Evolutionary conservation across 2,113 vertebrate genomes (phyloP), one percentile per base, ranked within the genome.

Genomic region (Pelodiscus sinensis): DNA sequence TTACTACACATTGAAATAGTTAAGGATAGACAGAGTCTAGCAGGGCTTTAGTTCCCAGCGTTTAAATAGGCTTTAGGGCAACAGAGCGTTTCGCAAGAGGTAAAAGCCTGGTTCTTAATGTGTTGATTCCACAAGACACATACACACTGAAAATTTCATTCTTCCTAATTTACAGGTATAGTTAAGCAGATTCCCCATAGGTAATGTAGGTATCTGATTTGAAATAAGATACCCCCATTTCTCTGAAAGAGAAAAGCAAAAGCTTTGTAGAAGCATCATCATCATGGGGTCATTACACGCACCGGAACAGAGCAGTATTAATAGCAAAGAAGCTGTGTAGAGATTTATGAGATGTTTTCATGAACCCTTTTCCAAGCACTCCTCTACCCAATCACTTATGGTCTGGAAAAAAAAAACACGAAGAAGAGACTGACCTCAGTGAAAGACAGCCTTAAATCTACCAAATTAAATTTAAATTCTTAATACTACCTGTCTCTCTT

Each of bases 61-160:
- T 5, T 52, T 0, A 1, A 75, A 75, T 50, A 44, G 82, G 2
- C 1, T 0, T 82, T 3, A 55, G 8, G 24, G 3, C 24, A 11
- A 38, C 27, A 0, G 25, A 18, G 0, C 1, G 1, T 3, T 4
- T 29, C 1, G 1, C 7, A 19, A 68, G 44, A 81, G 2, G 31
- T 0, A 19, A 12, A 12, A 78, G 55, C 9, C 19, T 13, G 54
- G 1, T 2, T 27, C 27, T 13, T 58, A 14, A 9, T 16, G 3
- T 14, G 0, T 8, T 55, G 92, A 15, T 5, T 44, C 14, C 51
- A 50, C 27, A 38, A 44, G 54, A 27, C 15, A 2, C 44, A 1
- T 3, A 8, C 29, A 1, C 0, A 56, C 0, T 27, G 0, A 9
- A 62, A 58, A 31, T 4, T 52, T 14, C 18, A 27, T 0, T 75